Conservation (phyloP, 2,113 vertebrate species). For the Strix aluco region DNA sequence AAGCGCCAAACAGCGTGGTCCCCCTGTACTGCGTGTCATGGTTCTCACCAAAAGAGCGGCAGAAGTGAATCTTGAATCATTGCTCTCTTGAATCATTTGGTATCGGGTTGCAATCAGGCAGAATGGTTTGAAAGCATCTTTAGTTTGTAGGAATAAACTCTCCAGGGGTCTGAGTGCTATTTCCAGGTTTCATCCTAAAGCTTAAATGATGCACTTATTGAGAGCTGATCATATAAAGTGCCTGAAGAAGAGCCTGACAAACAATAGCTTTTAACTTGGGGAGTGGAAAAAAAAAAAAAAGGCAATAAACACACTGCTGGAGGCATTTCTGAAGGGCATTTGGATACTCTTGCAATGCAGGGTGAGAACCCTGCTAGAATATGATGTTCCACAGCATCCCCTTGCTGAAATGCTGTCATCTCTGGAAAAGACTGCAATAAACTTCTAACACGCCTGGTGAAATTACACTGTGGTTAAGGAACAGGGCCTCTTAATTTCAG, state of each 20-base stretch:
- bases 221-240: background rate
- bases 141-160: background rate
- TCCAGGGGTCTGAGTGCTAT: slow-evolving; percentile 16
- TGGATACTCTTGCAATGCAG: background rate
- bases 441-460: background rate
- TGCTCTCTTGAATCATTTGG: background rate
- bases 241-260: background rate
- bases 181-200: slow-evolving; percentile 27
- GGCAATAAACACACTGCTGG: background rate
- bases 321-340: background rate
- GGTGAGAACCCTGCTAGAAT: background rate
- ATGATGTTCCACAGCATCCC: background rate
- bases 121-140: slow-evolving; percentile 36
- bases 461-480: background rate
- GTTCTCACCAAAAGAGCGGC: background rate
- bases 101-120: background rate
- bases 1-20: background rate
- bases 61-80: background rate
- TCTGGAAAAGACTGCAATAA: background rate
- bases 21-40: background rate
- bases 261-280: slow-evolving; percentile 16
- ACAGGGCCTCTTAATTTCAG: background rate
- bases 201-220: slow-evolving; percentile 19
- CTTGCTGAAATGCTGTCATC: background rate
- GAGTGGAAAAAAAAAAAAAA: background rate